phyloP scores from a whole-genome alignment of 2,113 vertebrate genomes.

The Oncorhynchus clarkii region DNA sequence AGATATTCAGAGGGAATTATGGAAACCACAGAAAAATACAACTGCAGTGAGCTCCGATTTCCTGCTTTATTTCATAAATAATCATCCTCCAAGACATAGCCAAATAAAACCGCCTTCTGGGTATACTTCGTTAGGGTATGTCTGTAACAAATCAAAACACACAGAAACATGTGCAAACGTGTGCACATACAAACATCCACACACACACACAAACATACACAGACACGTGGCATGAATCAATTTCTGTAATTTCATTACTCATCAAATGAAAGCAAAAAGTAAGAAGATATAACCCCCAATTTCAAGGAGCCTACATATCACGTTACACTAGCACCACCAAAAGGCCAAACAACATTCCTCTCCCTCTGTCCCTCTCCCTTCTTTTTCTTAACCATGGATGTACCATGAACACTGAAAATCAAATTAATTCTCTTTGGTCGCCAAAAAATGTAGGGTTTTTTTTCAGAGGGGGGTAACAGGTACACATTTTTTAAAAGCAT shows the following conservation, averaged over 20 bases:
- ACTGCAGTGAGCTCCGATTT: constrained; percentile 38
- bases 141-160: constrained; percentile 42
- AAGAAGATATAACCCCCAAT: no score
- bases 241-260: constrained; percentile 56
- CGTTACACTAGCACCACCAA: constrained; percentile 73
- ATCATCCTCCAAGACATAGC: constrained; percentile 44
- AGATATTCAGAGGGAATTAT: constrained; percentile 65
- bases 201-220: constrained; percentile 3
- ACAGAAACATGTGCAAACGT: background rate
- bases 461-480: no score
- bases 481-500: no score
- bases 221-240: constrained; percentile 24
- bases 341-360: constrained; percentile 51
- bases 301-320: background rate
- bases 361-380: background rate
- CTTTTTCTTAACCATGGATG: background rate
- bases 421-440: no score
- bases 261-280: constrained; percentile 53
- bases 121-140: constrained; percentile 44
- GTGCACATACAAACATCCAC: background rate
- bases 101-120: constrained; percentile 52
- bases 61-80: constrained; percentile 61
- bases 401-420: no score
- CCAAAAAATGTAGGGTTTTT: no score
- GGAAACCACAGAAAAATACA: constrained; percentile 59